Conservation (phyloP, 1,140 invertebrate species). For the Drosophila gunungcola region DNA sequence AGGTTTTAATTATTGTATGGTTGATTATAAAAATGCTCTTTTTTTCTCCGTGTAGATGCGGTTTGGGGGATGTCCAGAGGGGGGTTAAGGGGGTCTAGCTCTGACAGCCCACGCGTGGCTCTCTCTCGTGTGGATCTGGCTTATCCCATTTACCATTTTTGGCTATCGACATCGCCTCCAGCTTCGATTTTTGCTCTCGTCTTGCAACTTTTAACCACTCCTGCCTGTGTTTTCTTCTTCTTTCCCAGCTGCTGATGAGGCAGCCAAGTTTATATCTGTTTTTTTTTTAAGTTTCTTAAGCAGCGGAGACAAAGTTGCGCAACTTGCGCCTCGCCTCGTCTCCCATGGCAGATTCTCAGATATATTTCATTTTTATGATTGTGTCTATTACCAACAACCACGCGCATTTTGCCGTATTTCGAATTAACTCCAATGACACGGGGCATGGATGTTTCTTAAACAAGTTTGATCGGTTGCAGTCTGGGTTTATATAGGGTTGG, state of each 20-base stretch:
- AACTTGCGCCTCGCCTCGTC: slow-evolving; percentile 54
- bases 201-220: slow-evolving; percentile 58
- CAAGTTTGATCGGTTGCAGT: slow-evolving; percentile 11
- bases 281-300: slow-evolving; percentile 13
- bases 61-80: background rate
- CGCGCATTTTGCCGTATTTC: slow-evolving; percentile 71
- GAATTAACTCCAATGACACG: slow-evolving; percentile 40
- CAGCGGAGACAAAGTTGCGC: slow-evolving; percentile 65
- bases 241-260: slow-evolving; percentile 64
- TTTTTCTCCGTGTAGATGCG: no score
- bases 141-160: slow-evolving; percentile 84
- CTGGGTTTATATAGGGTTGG: background rate
- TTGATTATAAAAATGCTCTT: no score
- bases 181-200: slow-evolving; percentile 47
- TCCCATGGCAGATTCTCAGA: slow-evolving; percentile 81
- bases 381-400: slow-evolving; percentile 82
- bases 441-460: slow-evolving; percentile 30
- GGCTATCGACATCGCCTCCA: slow-evolving; percentile 79
- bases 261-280: slow-evolving; percentile 19
- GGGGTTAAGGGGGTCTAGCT: slow-evolving; percentile 21
- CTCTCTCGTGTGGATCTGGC: slow-evolving; percentile 42
- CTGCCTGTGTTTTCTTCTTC: slow-evolving; percentile 49
- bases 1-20: no score
- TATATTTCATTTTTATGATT: slow-evolving; percentile 84
- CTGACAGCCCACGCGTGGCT: slow-evolving; percentile 80